These are phyloP conservation scores for Tachystola acroxantha DNA, from an alignment of 2,888 invertebrate species.

Conservation along the genomic window DNA sequence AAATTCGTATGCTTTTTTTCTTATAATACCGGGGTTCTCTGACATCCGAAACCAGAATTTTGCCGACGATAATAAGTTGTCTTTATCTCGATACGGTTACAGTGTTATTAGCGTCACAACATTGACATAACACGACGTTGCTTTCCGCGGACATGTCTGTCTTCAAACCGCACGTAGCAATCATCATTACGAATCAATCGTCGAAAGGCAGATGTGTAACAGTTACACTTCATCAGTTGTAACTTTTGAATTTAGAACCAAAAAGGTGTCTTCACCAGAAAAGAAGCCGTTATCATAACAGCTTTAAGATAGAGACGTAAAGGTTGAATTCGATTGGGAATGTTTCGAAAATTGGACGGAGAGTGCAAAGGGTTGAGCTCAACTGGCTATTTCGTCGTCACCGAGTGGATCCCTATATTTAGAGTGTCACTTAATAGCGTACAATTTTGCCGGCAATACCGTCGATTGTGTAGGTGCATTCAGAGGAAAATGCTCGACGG, in stretches of 20 bases:
- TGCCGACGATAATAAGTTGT: constrained; percentile 53
- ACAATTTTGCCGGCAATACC: constrained; percentile 70
- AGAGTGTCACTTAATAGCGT: constrained; percentile 72
- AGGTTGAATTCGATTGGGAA: constrained; percentile 1
- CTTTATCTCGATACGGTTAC: constrained; percentile 42
- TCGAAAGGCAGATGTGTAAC: constrained; percentile 65
- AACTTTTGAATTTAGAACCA: constrained; percentile 1
- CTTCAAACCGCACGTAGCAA: constrained; percentile 55
- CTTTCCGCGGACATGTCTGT: constrained; percentile 52
- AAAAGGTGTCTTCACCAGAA: neutral
- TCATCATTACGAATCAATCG: constrained; percentile 48
- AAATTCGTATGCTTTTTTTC: constrained; percentile 24
- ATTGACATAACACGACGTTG: constrained; percentile 46
- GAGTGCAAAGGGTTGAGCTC: constrained; percentile 48
- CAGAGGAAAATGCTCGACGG: constrained; percentile 72
- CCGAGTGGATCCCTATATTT: constrained; percentile 64
- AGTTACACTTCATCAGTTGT: constrained; percentile 55
- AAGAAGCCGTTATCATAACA: constrained; percentile 14
- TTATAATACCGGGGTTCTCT: constrained; percentile 21
- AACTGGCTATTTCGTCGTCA: constrained; percentile 51
- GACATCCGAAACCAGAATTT: constrained; percentile 43
- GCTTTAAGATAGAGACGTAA: constrained; percentile 21
- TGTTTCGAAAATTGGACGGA: constrained; percentile 25
- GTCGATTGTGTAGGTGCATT: constrained; percentile 70
- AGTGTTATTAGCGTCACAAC: constrained; percentile 59